A percentile compares a stretch with the other conserved stretches of the same genome.
Conservation (phyloP, 2,888 invertebrate genomes). For the Chrysina gloriosa region DNA sequence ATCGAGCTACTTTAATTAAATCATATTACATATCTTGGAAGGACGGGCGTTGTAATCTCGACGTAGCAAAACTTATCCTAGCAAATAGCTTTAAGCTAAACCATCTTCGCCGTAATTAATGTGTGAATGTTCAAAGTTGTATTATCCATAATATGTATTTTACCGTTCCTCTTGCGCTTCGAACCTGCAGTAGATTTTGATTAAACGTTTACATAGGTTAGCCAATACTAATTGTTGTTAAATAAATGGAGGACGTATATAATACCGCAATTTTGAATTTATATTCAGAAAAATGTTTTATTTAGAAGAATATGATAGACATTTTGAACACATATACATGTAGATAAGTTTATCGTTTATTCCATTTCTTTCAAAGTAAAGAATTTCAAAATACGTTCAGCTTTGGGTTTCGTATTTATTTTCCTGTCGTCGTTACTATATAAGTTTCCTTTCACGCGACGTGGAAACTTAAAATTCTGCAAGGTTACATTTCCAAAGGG, state of each 20-base stretch:
- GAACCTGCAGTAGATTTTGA: too few relatives aligned
- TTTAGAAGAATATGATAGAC: too few relatives aligned
- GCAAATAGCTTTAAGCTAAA: slow-evolving; percentile 1
- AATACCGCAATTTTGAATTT: too few relatives aligned
- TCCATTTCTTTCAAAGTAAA: too few relatives aligned
- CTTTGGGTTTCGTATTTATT: neutral
- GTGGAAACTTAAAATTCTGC: slow-evolving; percentile 21
- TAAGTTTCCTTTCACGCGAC: neutral
- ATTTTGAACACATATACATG: too few relatives aligned
- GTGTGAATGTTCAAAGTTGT: neutral
- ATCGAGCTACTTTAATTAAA: slow-evolving; percentile 7
- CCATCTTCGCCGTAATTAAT: slow-evolving; percentile 12
- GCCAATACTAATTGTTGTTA: too few relatives aligned
- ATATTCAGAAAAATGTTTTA: too few relatives aligned
- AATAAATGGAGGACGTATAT: too few relatives aligned
- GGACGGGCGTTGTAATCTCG: neutral
- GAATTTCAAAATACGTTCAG: neutral
- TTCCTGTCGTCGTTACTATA: neutral
- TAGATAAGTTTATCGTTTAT: too few relatives aligned
- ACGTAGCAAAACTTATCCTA: neutral
- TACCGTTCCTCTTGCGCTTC: too few relatives aligned
- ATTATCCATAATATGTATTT: too few relatives aligned
- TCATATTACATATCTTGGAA: neutral
- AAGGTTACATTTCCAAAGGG: slow-evolving; percentile 5
- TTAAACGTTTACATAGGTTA: too few relatives aligned